Conservation (phyloP, 2,113 vertebrate species). For the Oostethus manadensis region DNA sequence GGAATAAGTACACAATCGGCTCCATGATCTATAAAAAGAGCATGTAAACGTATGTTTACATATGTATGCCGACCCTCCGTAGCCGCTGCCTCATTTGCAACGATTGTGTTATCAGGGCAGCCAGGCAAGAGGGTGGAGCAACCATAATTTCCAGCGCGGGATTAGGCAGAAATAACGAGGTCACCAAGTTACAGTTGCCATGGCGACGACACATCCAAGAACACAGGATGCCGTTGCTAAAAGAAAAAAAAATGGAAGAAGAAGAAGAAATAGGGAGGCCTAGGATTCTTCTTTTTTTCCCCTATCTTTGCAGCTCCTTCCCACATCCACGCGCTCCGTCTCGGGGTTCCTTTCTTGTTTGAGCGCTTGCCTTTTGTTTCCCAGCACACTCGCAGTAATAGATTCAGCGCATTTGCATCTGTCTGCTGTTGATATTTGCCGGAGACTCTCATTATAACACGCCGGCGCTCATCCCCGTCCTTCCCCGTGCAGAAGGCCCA, state of each 20-base stretch:
- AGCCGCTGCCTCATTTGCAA: slow-evolving; percentile 92
- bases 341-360: slow-evolving; percentile 17
- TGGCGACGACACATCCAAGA: slow-evolving; percentile 98
- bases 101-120: slow-evolving; percentile 99
- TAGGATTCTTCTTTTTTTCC: slow-evolving; percentile 44
- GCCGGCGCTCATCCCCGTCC: too few relatives aligned
- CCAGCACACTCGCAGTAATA: slow-evolving; percentile 62
- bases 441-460: background rate
- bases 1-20: background rate
- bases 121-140: slow-evolving; percentile 99
- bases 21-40: background rate
- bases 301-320: slow-evolving; percentile 9
- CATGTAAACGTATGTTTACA: background rate
- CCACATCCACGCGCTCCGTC: background rate
- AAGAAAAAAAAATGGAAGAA: slow-evolving; percentile 53
- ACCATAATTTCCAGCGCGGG: slow-evolving; percentile 98
- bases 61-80: slow-evolving; percentile 40
- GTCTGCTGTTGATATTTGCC: slow-evolving; percentile 56
- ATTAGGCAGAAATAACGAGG: slow-evolving; percentile 99
- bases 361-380: slow-evolving; percentile 63
- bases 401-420: slow-evolving; percentile 62
- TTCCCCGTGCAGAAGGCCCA: too few relatives aligned
- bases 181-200: slow-evolving; percentile 99
- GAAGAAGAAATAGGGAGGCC: slow-evolving; percentile 24
- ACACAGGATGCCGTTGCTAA: slow-evolving; percentile 92